phyloP scores from a whole-genome alignment of 2,113 vertebrate species.

The Leucosticte australis region DNA sequence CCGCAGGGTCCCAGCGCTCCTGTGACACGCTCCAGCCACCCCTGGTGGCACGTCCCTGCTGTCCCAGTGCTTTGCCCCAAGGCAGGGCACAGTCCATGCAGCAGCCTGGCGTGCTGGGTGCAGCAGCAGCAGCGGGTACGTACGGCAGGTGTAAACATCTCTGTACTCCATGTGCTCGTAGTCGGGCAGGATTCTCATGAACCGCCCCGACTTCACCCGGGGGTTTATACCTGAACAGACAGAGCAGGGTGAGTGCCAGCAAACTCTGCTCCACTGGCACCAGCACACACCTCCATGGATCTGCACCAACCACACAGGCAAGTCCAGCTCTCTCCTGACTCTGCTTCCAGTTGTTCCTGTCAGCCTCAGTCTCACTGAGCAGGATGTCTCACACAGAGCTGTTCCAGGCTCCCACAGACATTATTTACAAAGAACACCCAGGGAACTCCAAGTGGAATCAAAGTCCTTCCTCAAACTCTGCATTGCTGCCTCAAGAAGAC shows the following conservation, averaged over 20 bases:
- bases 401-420: neutral
- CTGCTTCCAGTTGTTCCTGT: neutral
- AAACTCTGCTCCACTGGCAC: neutral
- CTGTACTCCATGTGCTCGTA: slow-evolving; percentile 92
- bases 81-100: slow-evolving; percentile 58
- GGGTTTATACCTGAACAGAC: slow-evolving; percentile 91
- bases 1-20: neutral
- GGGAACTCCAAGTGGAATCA: neutral
- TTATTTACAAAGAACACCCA: neutral
- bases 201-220: slow-evolving; percentile 90
- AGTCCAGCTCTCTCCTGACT: neutral
- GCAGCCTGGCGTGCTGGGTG: neutral
- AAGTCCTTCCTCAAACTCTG: neutral
- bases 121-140: slow-evolving; percentile 73
- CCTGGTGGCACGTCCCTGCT: neutral
- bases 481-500: neutral
- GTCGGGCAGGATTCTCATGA: slow-evolving; percentile 93
- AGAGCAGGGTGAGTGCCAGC: slow-evolving; percentile 70
- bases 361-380: accelerated
- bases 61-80: neutral
- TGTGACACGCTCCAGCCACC: accelerated
- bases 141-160: slow-evolving; percentile 92
- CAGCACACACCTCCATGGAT: neutral
- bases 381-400: neutral
- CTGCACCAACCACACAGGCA: neutral